A percentile compares a stretch with the other conserved stretches of the same genome.
Conservation (phyloP, 2,797 vertebrate species). For the Aeoliscus strigatus region DNA sequence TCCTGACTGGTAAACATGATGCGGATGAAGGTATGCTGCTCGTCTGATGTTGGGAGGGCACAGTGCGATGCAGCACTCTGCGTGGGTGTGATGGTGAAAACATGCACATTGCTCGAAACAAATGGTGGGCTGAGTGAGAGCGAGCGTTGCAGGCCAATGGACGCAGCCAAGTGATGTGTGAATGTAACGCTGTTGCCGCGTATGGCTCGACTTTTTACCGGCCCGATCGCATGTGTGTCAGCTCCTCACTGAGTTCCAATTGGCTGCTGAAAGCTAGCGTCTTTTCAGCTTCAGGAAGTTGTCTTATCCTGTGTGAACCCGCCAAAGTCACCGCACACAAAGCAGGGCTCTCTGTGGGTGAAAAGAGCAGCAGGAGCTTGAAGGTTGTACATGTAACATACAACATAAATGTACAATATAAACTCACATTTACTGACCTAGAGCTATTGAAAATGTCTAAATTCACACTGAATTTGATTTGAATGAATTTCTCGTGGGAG, state of each 20-base stretch:
- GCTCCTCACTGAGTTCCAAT: not conserved
- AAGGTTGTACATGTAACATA: too few relatives aligned
- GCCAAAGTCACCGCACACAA: slow-evolving; percentile 6
- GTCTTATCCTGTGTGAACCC: slow-evolving; percentile 9
- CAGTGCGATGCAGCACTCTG: slow-evolving; percentile 17
- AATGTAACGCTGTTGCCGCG: slow-evolving; percentile 26
- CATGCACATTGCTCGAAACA: slow-evolving; percentile 16
- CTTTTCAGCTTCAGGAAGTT: slow-evolving; percentile 24
- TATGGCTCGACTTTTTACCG: slow-evolving; percentile 7
- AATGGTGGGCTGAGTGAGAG: slow-evolving; percentile 18
- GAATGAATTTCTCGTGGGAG: too few relatives aligned
- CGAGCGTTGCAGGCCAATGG: slow-evolving; percentile 17
- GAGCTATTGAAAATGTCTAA: too few relatives aligned
- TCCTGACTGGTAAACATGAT: slow-evolving; percentile 24
- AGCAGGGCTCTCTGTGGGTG: slow-evolving; percentile 15
- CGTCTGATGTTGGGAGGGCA: slow-evolving; percentile 11
- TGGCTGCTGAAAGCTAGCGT: slow-evolving; percentile 18
- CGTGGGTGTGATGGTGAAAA: slow-evolving; percentile 51
- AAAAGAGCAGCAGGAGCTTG: slow-evolving; percentile 2
- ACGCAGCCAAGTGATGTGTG: slow-evolving; percentile 36
- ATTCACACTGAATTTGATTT: too few relatives aligned
- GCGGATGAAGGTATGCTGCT: slow-evolving; percentile 11
- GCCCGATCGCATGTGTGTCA: not conserved
- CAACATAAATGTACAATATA: too few relatives aligned
- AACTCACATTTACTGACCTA: too few relatives aligned